These are phyloP conservation scores for Entomobrya proxima DNA, from an alignment of 2,888 invertebrate genomes.

Conservation along the genomic window DNA sequence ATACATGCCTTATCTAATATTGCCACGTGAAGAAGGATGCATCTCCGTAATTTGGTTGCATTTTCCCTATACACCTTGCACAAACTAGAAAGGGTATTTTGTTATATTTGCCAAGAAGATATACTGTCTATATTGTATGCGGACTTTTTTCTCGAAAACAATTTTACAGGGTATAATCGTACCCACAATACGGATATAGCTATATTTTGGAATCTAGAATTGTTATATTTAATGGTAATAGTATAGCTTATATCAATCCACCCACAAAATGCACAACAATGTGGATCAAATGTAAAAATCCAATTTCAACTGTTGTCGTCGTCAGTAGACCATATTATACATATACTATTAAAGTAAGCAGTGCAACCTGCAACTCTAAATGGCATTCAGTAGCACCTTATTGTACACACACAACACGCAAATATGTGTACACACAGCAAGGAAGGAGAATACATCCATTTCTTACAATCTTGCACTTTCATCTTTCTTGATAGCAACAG, in stretches of 20 bases:
- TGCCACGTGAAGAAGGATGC: slow-evolving; percentile 2
- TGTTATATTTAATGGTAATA: not conserved
- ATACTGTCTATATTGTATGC: not conserved
- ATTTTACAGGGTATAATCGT: slow-evolving; percentile 4
- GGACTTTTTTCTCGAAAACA: slow-evolving; percentile 15
- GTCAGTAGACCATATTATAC: slow-evolving; percentile 4
- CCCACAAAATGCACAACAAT: not conserved
- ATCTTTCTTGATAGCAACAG: slow-evolving; percentile 64
- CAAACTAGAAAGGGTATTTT: not conserved
- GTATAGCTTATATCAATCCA: not conserved
- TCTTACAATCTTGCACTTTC: slow-evolving; percentile 32
- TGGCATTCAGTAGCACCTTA: slow-evolving; percentile 56
- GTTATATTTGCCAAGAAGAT: not conserved
- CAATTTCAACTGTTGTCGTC: slow-evolving; percentile 24
- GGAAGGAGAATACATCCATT: slow-evolving; percentile 9
- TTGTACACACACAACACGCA: slow-evolving; percentile 44
- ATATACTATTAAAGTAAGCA: slow-evolving; percentile 9
- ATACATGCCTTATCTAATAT: slow-evolving; percentile 38
- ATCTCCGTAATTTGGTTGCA: not conserved
- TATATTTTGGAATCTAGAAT: not conserved
- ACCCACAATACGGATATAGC: not conserved
- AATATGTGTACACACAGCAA: slow-evolving; percentile 28
- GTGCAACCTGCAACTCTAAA: slow-evolving; percentile 64
- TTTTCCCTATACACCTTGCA: not conserved
- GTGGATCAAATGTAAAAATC: slow-evolving; percentile 45